phyloP scores from a whole-genome alignment of 2,888 invertebrate genomes.

The Nomada fucata region DNA sequence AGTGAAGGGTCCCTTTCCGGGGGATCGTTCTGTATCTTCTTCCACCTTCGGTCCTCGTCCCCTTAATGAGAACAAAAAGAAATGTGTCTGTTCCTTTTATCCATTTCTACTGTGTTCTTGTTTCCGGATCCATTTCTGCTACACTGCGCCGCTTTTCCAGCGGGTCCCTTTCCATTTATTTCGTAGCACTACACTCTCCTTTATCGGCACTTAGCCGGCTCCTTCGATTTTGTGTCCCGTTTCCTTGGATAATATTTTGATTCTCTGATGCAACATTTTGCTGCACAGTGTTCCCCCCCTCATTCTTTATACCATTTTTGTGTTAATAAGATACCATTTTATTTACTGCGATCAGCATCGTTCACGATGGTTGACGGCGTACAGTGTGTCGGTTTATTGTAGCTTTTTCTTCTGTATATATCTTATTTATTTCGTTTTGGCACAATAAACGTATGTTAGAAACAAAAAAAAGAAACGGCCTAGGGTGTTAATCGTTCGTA shows the following conservation, averaged over 20 bases:
- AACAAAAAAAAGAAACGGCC: no score
- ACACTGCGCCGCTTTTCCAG: neutral
- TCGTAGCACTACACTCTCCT: neutral
- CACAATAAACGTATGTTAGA: no score
- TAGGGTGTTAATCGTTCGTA: no score
- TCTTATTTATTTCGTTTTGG: no score
- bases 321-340: slow-evolving; percentile 24
- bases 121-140: slow-evolving; percentile 3
- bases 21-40: neutral
- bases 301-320: slow-evolving; percentile 31
- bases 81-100: slow-evolving; percentile 15
- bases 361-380: neutral
- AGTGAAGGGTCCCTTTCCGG: neutral
- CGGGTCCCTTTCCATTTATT: slow-evolving; percentile 9
- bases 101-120: slow-evolving; percentile 20
- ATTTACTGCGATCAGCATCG: neutral
- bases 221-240: slow-evolving; percentile 4
- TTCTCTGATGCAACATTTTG: neutral
- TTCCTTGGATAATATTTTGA: slow-evolving; percentile 21
- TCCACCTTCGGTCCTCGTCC: slow-evolving; percentile 23
- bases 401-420: no score
- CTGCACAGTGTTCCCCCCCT: slow-evolving; percentile 24
- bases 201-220: slow-evolving; percentile 36
- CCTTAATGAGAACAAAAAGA: slow-evolving; percentile 36
- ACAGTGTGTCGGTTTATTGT: no score